Evolutionary conservation across 2,888 invertebrate genomes (phyloP), one percentile per base, ranked within the genome.

Genomic region (Caenorhabditis drosophilae): DNA sequence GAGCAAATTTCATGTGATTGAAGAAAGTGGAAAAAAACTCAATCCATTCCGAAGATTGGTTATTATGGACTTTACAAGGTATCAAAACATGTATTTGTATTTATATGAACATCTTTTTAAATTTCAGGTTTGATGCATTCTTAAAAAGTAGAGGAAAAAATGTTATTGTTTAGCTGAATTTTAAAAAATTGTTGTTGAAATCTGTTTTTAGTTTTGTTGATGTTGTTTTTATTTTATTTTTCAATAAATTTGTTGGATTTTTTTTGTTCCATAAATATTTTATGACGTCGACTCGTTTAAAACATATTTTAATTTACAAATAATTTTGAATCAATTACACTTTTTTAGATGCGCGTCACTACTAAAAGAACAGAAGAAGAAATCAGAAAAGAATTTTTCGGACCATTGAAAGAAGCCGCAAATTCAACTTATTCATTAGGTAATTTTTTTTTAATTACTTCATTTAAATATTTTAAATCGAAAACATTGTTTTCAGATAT

Each of bases 1-100:
- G 25, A 80, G 79, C 62, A 79, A 80, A 47, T 80, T 81, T 54
- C 74, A 77, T 48, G 60, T 61, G 16, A 58, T 54, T 12, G 70
- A 70, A n/a, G 70, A 77, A 25, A 70, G 73, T 46, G 78, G 77
- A 34, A 67, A 74, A 38, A 73, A 70, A 22, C 77, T 66, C 49
- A 67, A 63, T 7, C 78, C 80, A 11, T 79, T 67, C 61, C 67
- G 80, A 35, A 67, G 79, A 16, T 70, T 76, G 7, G 63, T 68
- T 15, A 54, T 73, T 22, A 70, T 73, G 70, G 73, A 73, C 40
- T 36, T 31, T 4, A 35, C 61, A 35, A 36, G 64, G 47, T 54
- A 20, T 4, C 20, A 20, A n/a, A n/a, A n/a, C 16, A n/a, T 36
- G 12, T 4, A 41, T 7, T 6, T 11, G 6, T 46, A 18, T 25